A percentile compares a stretch with the other conserved stretches of the same genome.
These are phyloP conservation scores for Hemicentrotus pulcherrimus DNA, from an alignment of 35 echinoderm and acorn worm genomes.

Conservation along the genomic window DNA sequence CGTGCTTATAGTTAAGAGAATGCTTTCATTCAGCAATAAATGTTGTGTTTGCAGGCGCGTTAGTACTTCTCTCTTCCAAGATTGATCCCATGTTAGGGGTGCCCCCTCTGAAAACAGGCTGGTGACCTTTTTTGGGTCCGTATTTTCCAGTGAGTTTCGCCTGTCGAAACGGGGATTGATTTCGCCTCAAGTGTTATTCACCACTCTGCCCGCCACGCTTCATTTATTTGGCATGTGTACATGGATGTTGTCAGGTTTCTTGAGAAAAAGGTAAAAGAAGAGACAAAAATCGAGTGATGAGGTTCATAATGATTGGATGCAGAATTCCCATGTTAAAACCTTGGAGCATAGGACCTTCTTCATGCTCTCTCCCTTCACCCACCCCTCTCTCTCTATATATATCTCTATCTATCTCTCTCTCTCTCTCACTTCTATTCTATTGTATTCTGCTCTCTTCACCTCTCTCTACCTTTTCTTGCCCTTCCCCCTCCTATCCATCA, in stretches of 20 bases:
- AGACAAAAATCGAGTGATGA: not conserved
- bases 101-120: not conserved
- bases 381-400: not conserved
- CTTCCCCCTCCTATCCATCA: not conserved
- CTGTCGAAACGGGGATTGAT: not conserved
- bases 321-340: not conserved
- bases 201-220: not conserved
- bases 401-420: not conserved
- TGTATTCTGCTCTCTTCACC: too few species aligned
- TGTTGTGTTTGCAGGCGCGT: too few species aligned
- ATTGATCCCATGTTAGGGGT: not conserved
- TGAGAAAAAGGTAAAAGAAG: not conserved
- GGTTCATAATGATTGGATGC: not conserved
- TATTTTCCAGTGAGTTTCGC: not conserved
- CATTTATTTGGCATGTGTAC: constrained; percentile 7
- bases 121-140: not conserved
- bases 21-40: not conserved
- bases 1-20: too few species aligned
- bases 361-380: not conserved
- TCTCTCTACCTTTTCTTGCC: too few species aligned
- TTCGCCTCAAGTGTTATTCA: not conserved
- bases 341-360: not conserved
- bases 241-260: not conserved
- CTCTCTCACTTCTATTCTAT: too few species aligned
- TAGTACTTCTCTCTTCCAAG: not conserved